These are phyloP conservation scores for Brachionus plicatilis DNA, from an alignment of 1,140 invertebrate species.

Conservation along the genomic window DNA sequence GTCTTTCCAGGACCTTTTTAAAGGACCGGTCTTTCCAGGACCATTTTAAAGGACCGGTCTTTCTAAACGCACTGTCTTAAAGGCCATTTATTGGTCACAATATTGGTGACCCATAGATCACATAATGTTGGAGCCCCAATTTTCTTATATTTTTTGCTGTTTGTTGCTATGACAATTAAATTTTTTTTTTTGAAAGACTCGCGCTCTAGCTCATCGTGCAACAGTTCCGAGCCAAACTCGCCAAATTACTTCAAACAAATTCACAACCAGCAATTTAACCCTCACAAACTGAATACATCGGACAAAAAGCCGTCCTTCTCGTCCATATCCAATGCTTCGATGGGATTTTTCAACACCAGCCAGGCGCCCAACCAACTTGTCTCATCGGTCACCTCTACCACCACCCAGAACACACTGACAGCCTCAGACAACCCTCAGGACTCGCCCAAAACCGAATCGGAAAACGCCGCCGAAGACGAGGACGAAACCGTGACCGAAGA, in stretches of 20 bases:
- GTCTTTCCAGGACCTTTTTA: too few relatives aligned
- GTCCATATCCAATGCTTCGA: background rate
- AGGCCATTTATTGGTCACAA: too few relatives aligned
- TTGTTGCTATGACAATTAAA: too few relatives aligned
- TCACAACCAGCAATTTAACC: background rate
- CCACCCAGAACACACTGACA: background rate
- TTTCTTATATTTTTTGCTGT: too few relatives aligned
- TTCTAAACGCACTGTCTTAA: too few relatives aligned
- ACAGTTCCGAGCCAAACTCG: constrained; percentile 36
- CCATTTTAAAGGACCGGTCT: too few relatives aligned
- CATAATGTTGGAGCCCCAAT: too few relatives aligned
- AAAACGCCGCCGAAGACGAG: background rate
- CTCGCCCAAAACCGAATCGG: background rate
- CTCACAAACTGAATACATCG: background rate
- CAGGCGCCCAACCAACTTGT: background rate
- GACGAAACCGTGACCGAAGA: background rate
- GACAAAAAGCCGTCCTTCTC: constrained; percentile 2
- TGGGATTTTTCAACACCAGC: background rate
- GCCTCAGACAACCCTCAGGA: background rate
- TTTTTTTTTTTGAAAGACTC: background rate
- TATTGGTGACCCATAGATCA: too few relatives aligned
- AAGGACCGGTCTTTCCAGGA: too few relatives aligned
- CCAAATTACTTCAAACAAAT: constrained; percentile 26
- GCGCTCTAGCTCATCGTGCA: background rate
- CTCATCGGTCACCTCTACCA: background rate